A percentile compares a stretch with the other conserved stretches of the same genome.
phyloP scores from a whole-genome alignment of 2,888 invertebrate genomes.

The Cheiracanthium punctorium region DNA sequence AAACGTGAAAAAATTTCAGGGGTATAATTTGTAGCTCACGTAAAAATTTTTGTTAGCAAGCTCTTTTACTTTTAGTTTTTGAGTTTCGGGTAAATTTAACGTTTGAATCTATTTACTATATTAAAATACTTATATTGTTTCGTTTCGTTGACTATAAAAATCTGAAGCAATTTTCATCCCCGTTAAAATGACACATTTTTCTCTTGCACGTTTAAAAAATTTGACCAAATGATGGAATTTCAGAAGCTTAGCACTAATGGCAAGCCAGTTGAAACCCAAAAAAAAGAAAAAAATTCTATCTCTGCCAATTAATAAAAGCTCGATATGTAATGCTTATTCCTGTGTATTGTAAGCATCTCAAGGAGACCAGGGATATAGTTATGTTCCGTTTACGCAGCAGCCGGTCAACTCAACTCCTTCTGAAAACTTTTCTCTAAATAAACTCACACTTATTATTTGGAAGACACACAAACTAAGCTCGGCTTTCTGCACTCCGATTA shows the following conservation, averaged over 20 bases:
- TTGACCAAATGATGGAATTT: too few species aligned
- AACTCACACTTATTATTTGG: background rate
- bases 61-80: too few species aligned
- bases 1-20: too few species aligned
- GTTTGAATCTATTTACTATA: too few species aligned
- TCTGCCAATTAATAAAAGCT: constrained; percentile 4
- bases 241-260: too few species aligned
- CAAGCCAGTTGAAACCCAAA: too few species aligned
- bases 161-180: background rate
- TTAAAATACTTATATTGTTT: background rate
- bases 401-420: background rate
- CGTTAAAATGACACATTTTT: too few species aligned
- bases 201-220: too few species aligned
- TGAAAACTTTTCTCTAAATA: background rate
- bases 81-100: too few species aligned
- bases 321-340: background rate
- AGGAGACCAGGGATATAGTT: background rate
- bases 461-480: background rate
- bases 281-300: too few species aligned
- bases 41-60: background rate
- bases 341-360: background rate
- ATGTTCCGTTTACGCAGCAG: background rate
- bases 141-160: background rate
- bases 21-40: too few species aligned
- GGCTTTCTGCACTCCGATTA: background rate